Conservation (phyloP, 1,140 invertebrate genomes). For the Steinernema khuongi region DNA sequence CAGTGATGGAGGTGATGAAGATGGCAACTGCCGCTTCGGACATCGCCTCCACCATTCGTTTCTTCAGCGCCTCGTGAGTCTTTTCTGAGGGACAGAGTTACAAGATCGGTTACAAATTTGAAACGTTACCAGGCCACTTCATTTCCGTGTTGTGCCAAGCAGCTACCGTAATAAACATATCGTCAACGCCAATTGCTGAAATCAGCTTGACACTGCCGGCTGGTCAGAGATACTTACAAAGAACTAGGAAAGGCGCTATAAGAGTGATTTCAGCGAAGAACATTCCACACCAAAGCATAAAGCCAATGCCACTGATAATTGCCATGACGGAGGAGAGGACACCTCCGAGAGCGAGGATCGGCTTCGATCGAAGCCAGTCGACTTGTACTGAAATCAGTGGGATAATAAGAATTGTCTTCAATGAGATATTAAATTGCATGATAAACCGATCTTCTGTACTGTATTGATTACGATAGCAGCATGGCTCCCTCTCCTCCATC, state of each 20-base stretch:
- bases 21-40: constrained; percentile 57
- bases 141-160: constrained; percentile 59
- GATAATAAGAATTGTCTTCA: constrained; percentile 8
- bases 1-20: constrained; percentile 58
- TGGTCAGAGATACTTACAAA: constrained; percentile 69
- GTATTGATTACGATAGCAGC: no score
- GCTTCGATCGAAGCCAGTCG: constrained; percentile 57
- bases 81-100: constrained; percentile 22
- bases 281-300: constrained; percentile 80
- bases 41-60: constrained; percentile 58
- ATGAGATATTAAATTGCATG: no score
- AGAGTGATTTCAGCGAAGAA: constrained; percentile 90
- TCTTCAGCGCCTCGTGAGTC: constrained; percentile 46
- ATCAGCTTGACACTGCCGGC: not conserved
- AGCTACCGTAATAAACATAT: constrained; percentile 64
- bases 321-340: constrained; percentile 84
- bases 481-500: no score
- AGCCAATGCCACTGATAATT: constrained; percentile 79
- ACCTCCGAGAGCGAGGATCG: constrained; percentile 60
- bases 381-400: constrained; percentile 40
- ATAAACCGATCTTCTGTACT: no score
- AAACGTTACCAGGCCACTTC: constrained; percentile 46
- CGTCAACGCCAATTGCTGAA: constrained; percentile 63
- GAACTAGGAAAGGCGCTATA: constrained; percentile 86
- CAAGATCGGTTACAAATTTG: no score